Percentiles rank a stretch among this genome's conserved stretches.
phyloP scores from a whole-genome alignment of 2,113 vertebrate species.

The Lasiurus cinereus region DNA sequence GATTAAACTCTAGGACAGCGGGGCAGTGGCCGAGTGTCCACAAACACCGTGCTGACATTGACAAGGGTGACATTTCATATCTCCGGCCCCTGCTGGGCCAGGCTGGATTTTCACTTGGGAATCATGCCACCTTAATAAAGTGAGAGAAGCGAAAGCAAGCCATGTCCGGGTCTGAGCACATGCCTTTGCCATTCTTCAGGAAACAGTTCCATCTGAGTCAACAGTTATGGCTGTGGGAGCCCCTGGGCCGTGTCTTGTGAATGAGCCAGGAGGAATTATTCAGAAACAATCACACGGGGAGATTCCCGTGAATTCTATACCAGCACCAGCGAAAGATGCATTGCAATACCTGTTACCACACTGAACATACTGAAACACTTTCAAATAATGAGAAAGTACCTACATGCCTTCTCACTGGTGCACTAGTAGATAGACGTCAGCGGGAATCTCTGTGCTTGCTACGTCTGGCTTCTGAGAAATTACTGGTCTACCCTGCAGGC shows the following conservation, averaged over 20 bases:
- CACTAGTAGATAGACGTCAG: background rate
- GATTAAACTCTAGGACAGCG: background rate
- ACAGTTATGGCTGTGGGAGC: background rate
- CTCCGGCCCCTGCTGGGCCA: background rate
- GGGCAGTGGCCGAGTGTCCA: background rate
- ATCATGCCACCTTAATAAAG: background rate
- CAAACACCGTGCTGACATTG: background rate
- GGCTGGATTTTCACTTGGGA: background rate
- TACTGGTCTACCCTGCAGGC: background rate
- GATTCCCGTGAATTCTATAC: background rate
- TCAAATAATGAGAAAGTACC: background rate
- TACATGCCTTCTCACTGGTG: background rate
- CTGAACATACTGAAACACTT: constrained; percentile 1
- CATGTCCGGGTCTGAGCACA: background rate
- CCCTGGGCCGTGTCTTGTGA: background rate
- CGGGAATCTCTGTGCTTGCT: background rate
- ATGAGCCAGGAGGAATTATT: background rate
- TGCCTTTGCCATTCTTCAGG: background rate
- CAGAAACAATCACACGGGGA: background rate
- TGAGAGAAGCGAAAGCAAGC: background rate
- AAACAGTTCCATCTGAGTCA: background rate
- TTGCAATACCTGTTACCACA: background rate
- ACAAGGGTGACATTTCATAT: background rate
- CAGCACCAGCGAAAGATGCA: background rate
- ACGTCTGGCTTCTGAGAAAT: constrained; percentile 4